Evolutionary conservation across 2,888 invertebrate species (phyloP), one percentile per base, ranked within the genome.

Genomic region (Iselma pallidipennis): DNA sequence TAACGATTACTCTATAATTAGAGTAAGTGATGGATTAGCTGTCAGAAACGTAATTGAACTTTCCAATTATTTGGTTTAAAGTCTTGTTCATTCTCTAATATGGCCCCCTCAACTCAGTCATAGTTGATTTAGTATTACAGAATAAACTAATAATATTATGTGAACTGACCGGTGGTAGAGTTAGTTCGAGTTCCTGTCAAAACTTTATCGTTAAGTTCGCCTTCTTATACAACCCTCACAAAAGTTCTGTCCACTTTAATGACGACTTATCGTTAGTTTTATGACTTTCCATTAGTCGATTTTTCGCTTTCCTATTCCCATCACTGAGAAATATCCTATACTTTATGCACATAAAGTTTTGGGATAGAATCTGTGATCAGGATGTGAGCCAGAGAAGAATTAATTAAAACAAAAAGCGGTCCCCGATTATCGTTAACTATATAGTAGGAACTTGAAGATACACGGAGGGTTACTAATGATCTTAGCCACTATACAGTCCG

Each of bases 21-120:
- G 67, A 63, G 65, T 65, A 67, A 67, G 66, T 74, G 74, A 74
- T 74, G 72, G 74, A 74, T 74, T 62, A 66, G 67, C 71, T 73
- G 74, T 74, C 74, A 70, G 66, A 67, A 70, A 65, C 68, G 66
- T 69, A 63, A 70, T 72, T 72, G 71, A 73, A 69, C 66, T 71
- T 70, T 63, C 68, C 70, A 66, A 67, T 66, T 65, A 67, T 21
- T 19, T 10, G 19, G 26, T 52, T 31, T 9, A 12, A 45, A 45
- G 21, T 12, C 21, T 23, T 12, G 21, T 23, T 16, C 14, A n/a
- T 33, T 33, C 10, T n/a, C 45, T 45, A 23, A 45, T 23, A 23
- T n/a, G n/a, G 21, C 16, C 9, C 37, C 4, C 2, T 37, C 37
- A 19, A 23, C 10, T 45, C 42, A 10, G 42, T 42, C 19, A 45